A percentile compares a stretch with the other conserved stretches of the same genome.
Conservation (phyloP, 2,797 vertebrate species). For the Lycodopsis pacificus region DNA sequence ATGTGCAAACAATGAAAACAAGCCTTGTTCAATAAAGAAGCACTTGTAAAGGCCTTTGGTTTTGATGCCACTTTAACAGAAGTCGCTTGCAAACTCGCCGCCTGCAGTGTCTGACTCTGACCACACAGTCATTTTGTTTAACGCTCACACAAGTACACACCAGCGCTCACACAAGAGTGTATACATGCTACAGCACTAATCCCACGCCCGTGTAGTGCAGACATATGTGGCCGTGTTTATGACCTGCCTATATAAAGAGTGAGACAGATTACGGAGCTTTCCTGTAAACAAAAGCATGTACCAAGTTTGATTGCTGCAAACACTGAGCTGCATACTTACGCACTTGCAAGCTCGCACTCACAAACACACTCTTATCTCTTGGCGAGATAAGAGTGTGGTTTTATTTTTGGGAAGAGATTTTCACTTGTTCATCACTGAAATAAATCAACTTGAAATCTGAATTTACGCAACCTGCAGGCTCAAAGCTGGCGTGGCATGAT, state of each 20-base stretch:
- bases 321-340: constrained; percentile 30
- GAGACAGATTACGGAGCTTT: constrained; percentile 61
- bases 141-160: constrained; percentile 24
- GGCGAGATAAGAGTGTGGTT: constrained; percentile 45
- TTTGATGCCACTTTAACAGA: constrained; percentile 57
- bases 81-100: constrained; percentile 44
- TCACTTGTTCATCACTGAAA: constrained; percentile 35
- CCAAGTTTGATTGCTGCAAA: constrained; percentile 66
- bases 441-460: constrained; percentile 45
- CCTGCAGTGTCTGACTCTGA: constrained; percentile 33
- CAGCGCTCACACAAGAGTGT: constrained; percentile 4
- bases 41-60: constrained; percentile 51
- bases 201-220: constrained; percentile 31
- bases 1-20: constrained; percentile 67
- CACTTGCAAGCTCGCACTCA: constrained; percentile 11
- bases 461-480: constrained; percentile 19
- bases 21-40: constrained; percentile 55
- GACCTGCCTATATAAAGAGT: constrained; percentile 61
- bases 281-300: constrained; percentile 74
- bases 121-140: constrained; percentile 40
- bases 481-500: constrained; percentile 29
- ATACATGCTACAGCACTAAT: constrained; percentile 30
- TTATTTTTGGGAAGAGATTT: constrained; percentile 47
- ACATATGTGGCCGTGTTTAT: constrained; percentile 65
- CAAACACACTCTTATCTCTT: constrained; percentile 28